Conservation (phyloP, 2,113 vertebrate genomes). For the Hirundichthys speculiger region DNA sequence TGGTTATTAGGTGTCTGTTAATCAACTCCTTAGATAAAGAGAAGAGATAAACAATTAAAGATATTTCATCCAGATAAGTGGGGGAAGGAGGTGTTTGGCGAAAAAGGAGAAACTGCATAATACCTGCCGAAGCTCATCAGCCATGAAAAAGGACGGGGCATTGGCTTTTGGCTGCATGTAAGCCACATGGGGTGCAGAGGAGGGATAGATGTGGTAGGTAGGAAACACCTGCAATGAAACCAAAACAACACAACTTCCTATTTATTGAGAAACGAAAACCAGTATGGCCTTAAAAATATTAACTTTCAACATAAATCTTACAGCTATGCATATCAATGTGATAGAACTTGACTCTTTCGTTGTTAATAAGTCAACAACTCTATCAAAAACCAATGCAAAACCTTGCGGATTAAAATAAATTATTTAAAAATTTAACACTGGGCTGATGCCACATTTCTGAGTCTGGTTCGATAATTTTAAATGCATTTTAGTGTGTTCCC, state of each 20-base stretch:
- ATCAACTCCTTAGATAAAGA: conserved; percentile 89
- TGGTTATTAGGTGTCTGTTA: conserved; percentile 98
- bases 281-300: too few relatives aligned
- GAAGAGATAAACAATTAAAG: conserved; percentile 12
- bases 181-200: conserved; percentile 95
- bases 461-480: too few relatives aligned
- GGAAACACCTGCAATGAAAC: conserved; percentile 91
- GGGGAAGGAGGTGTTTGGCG: not conserved
- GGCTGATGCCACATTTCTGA: too few relatives aligned
- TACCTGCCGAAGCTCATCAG: conserved; percentile 98
- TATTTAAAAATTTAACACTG: too few relatives aligned
- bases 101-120: not conserved
- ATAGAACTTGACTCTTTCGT: not conserved
- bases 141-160: conserved; percentile 99
- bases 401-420: not conserved
- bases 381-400: not conserved
- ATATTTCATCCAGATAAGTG: not conserved
- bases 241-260: conserved; percentile 57
- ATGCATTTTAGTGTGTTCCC: not conserved
- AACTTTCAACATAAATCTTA: not conserved
- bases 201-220: conserved; percentile 97
- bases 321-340: not conserved
- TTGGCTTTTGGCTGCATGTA: conserved; percentile 99
- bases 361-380: too few relatives aligned
- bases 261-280: conserved; percentile 65